phyloP scores from a whole-genome alignment of 2,888 invertebrate species.

The Yponomeuta malinellus region DNA sequence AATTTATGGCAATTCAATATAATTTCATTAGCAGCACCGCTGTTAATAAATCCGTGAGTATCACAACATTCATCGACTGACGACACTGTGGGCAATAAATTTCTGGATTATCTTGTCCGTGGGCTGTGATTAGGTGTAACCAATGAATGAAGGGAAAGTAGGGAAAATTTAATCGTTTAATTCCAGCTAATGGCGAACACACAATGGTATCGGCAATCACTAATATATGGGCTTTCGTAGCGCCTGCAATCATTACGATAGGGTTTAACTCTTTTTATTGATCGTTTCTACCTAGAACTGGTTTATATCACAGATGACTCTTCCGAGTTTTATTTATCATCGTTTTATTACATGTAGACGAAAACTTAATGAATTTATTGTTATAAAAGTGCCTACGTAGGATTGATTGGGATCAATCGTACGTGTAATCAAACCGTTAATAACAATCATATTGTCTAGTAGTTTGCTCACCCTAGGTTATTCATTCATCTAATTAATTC shows the following conservation, averaged over 20 bases:
- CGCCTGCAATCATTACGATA: slow-evolving; percentile 20
- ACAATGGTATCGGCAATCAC: slow-evolving; percentile 45
- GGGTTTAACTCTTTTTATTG: slow-evolving; percentile 13
- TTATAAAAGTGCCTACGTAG: too few species aligned
- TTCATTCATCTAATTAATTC: too few species aligned
- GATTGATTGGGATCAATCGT: not conserved
- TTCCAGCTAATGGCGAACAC: slow-evolving; percentile 54
- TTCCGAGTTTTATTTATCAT: not conserved
- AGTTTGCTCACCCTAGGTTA: too few species aligned
- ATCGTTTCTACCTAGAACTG: not conserved
- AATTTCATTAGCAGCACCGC: slow-evolving; percentile 65
- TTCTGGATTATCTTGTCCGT: slow-evolving; percentile 69
- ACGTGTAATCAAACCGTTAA: not conserved
- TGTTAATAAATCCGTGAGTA: slow-evolving; percentile 59
- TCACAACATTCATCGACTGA: slow-evolving; percentile 42
- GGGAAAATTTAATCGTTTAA: slow-evolving; percentile 65
- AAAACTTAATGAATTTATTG: too few species aligned
- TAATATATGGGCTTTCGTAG: slow-evolving; percentile 37
- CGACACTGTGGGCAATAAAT: slow-evolving; percentile 70
- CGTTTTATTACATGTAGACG: too few species aligned
- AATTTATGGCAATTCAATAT: slow-evolving; percentile 67
- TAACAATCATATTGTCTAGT: not conserved
- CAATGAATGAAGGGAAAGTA: slow-evolving; percentile 62
- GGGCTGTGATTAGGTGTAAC: slow-evolving; percentile 61
- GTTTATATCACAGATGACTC: not conserved